Evolutionary conservation across 2,797 vertebrate genomes (phyloP).

Genomic region (Enteromius viviparus): DNA sequence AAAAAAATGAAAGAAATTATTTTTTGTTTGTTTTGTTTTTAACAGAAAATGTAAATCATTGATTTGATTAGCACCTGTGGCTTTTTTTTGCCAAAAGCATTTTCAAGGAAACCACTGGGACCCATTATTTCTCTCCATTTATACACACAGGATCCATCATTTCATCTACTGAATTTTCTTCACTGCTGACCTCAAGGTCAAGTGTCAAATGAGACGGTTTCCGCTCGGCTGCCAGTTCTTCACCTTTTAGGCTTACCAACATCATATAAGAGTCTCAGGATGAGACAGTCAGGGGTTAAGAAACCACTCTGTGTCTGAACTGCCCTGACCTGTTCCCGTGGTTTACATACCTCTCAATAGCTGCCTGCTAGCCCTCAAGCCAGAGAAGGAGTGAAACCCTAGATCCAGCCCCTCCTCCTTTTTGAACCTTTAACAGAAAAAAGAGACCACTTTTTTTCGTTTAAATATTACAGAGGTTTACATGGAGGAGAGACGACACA

Average conservation of each 20-base stretch:
- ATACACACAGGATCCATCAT: neutral
- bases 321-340: conserved; percentile 62
- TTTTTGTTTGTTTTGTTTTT: neutral
- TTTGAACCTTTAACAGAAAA: conserved; percentile 38
- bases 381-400: conserved; percentile 53
- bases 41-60: conserved; percentile 12
- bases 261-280: conserved; percentile 22
- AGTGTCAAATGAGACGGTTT: conserved; percentile 32
- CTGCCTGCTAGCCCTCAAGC: conserved; percentile 60
- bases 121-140: neutral
- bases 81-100: conserved; percentile 4
- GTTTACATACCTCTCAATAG: conserved; percentile 60
- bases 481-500: conserved; percentile 56
- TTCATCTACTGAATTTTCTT: conserved; percentile 19
- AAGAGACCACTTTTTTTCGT: conserved; percentile 80
- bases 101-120: neutral
- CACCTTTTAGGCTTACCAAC: conserved; percentile 24
- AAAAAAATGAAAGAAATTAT: neutral
- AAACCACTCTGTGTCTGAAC: conserved; percentile 48
- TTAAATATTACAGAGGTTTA: conserved; percentile 69
- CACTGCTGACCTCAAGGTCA: conserved; percentile 39
- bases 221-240: conserved; percentile 40
- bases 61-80: conserved; percentile 22
- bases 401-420: conserved; percentile 42
- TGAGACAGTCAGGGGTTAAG: conserved; percentile 61